Base-by-base conservation (phyloP, 2,113 vertebrate genomes). In the Cheirogaleus medius region DNA sequence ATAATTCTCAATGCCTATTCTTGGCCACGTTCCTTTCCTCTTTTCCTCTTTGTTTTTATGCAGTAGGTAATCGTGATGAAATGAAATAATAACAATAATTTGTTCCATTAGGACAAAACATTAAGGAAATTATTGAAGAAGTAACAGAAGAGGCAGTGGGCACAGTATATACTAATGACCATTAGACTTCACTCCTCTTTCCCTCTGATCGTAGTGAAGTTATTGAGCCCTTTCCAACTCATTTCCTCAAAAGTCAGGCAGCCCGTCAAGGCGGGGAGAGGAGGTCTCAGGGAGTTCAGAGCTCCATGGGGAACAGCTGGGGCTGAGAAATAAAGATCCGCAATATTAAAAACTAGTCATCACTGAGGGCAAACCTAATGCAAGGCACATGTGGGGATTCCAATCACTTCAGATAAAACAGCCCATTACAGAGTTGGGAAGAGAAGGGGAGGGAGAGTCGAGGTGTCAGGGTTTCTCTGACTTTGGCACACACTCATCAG, bases 1-100 rank as follows among this genome's bases (percentile, higher is more conserved):
- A 87, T 97, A 95, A 97, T 94, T 80, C 91, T 96, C 96, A 0
- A 0, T 78, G 92, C 68, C 91, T 92, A 60, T 96, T 96, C 66
- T 11, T 49, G 68, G 91, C 95, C 97, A 95, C 0, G 0, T 93
- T 90, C 82, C 82, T 78, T 69, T 81, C 63, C 66, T 89, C 49
- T 77, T 96, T 90, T 95, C 95, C 74, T 93, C 87, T 97, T 93
- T 96, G 86, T 97, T 95, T 97, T 95, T 94, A 87, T 95, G 93
- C 95, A 98, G 97, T 91, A 98, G 94, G 95, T 98, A 96, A 98
- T 98, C 88, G 97, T 97, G 85, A 97, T 95, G 93, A 98, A 98
- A 98, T 98, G 98, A 98, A 98, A 98, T 98, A 97, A 98, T 96
- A 97, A 98, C 87, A 97, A 98, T 98, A 98, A 98, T 97, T 81